These are phyloP conservation scores for Subanguina moxae DNA, from an alignment of 1,140 invertebrate genomes.

Conservation along the genomic window DNA sequence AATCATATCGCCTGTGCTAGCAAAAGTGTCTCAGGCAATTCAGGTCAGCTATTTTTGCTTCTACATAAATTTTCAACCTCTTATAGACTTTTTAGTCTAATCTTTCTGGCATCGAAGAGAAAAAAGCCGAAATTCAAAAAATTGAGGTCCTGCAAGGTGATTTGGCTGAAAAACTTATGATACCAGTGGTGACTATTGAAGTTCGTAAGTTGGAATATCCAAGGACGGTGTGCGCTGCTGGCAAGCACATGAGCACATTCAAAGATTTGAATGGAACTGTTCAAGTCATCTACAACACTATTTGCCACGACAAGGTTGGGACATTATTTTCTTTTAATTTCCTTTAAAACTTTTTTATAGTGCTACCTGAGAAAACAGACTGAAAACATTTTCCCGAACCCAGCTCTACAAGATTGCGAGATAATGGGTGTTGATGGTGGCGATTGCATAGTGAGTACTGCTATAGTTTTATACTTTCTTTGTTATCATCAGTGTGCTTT, in stretches of 20 bases:
- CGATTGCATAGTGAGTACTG: too few relatives aligned
- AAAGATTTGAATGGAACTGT: not conserved
- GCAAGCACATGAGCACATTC: conserved; percentile 14
- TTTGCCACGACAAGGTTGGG: not conserved
- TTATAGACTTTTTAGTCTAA: too few relatives aligned
- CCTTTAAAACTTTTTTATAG: too few relatives aligned
- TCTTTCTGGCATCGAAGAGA: too few relatives aligned
- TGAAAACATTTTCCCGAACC: too few relatives aligned
- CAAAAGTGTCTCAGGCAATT: conserved; percentile 34
- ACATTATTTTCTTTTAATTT: too few relatives aligned
- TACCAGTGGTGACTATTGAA: too few relatives aligned
- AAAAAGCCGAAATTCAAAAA: not conserved
- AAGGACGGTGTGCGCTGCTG: conserved; percentile 20
- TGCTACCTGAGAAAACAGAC: too few relatives aligned
- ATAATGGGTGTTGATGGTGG: too few relatives aligned
- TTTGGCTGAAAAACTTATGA: not conserved
- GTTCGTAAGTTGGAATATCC: conserved; percentile 3
- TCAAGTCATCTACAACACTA: not conserved
- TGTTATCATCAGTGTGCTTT: too few relatives aligned
- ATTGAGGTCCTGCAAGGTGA: conserved; percentile 13
- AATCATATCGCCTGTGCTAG: conserved; percentile 26
- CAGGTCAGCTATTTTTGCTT: conserved; percentile 32
- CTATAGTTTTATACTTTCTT: too few relatives aligned
- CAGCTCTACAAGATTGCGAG: too few relatives aligned
- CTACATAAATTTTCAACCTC: conserved; percentile 16